These are phyloP conservation scores for Strix aluco DNA, from an alignment of 2,113 vertebrate species.

Conservation along the genomic window DNA sequence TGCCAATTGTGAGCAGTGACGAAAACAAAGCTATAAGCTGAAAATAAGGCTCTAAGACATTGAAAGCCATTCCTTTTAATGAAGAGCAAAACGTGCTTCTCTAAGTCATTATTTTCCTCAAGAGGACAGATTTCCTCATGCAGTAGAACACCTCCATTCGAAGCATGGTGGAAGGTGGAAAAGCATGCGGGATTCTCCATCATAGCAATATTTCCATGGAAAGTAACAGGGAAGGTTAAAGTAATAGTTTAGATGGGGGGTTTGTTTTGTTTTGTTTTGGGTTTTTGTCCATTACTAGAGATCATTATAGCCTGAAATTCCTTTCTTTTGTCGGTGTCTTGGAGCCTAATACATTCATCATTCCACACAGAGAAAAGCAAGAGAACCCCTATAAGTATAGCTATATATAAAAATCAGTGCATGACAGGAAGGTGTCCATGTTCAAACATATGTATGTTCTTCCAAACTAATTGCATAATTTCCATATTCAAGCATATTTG, in stretches of 20 bases:
- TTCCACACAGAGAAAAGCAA: background rate
- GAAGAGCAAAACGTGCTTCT: background rate
- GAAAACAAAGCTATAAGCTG: background rate
- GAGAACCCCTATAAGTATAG: background rate
- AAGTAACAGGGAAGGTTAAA: background rate
- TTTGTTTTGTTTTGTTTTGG: background rate
- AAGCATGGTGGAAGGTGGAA: background rate
- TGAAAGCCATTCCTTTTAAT: background rate
- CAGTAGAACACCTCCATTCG: background rate
- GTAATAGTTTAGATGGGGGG: background rate
- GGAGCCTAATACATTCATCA: background rate
- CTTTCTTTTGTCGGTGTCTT: background rate
- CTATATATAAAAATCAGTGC: background rate
- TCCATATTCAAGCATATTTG: background rate
- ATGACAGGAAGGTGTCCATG: background rate
- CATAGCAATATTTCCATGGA: background rate
- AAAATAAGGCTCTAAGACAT: background rate
- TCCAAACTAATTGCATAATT: background rate
- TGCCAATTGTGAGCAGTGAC: background rate
- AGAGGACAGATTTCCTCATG: background rate
- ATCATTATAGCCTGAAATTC: background rate
- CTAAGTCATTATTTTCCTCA: background rate
- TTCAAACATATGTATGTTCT: background rate
- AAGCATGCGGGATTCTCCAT: background rate
- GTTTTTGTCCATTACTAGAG: background rate